Evolutionary conservation across 2,888 invertebrate genomes (phyloP).

Genomic region (Habroteleia sp.): DNA sequence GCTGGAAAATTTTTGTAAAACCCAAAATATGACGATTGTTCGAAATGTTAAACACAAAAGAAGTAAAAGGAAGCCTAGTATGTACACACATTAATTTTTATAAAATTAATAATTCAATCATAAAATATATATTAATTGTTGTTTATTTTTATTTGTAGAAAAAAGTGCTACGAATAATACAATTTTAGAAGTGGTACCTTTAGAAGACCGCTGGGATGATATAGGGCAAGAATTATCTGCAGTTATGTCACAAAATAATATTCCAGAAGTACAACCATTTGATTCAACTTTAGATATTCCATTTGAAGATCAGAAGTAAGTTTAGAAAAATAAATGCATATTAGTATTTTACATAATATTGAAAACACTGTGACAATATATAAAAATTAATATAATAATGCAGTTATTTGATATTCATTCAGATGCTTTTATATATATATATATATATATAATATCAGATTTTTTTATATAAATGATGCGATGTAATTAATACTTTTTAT

Average conservation of each 20-base stretch:
- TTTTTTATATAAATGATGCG: too few relatives aligned
- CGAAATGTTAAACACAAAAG: slow-evolving; percentile 84
- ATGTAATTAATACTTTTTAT: too few relatives aligned
- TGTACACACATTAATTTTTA: slow-evolving; percentile 66
- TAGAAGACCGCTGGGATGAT: slow-evolving; percentile 86
- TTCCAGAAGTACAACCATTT: slow-evolving; percentile 88
- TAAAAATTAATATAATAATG: too few relatives aligned
- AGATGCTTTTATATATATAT: too few relatives aligned
- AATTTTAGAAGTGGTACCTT: slow-evolving; percentile 67
- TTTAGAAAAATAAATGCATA: too few relatives aligned
- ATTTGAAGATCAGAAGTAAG: slow-evolving; percentile 94
- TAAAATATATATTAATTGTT: background rate
- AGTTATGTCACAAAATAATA: slow-evolving; percentile 83
- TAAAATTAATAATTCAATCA: slow-evolving; percentile 2
- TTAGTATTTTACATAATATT: slow-evolving; percentile 5
- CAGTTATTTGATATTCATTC: too few relatives aligned
- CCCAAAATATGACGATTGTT: slow-evolving; percentile 84
- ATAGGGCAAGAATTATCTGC: slow-evolving; percentile 84
- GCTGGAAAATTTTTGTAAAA: slow-evolving; percentile 85
- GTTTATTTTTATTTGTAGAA: background rate
- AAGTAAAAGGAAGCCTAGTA: slow-evolving; percentile 63
- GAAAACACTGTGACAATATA: too few relatives aligned
- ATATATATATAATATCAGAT: too few relatives aligned
- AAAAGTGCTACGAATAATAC: too few relatives aligned
- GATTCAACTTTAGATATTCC: slow-evolving; percentile 92